phyloP scores from a whole-genome alignment of 2,797 vertebrate genomes.

The Chloroceryle inda region DNA sequence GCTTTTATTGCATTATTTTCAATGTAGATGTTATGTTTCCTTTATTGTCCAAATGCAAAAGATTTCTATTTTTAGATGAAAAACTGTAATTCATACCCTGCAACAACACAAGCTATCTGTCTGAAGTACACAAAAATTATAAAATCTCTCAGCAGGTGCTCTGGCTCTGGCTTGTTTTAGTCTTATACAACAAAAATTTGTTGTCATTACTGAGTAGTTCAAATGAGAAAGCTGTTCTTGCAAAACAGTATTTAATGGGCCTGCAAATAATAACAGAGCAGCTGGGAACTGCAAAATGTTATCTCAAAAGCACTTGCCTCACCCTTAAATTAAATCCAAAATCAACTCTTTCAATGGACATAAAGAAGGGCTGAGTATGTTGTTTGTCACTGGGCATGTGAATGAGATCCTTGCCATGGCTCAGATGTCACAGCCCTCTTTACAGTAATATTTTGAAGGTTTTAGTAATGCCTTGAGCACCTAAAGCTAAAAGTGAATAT shows the following conservation, averaged over 20 bases:
- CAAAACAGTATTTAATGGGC: background rate
- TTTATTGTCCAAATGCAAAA: background rate
- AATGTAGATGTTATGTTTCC: background rate
- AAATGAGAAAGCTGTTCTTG: background rate
- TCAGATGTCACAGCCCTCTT: conserved; percentile 17
- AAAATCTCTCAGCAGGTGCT: background rate
- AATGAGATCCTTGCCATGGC: background rate
- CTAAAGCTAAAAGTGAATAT: conserved; percentile 36
- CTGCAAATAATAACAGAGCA: conserved; percentile 22
- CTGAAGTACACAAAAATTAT: background rate
- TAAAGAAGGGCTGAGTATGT: background rate
- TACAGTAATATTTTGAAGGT: conserved; percentile 26
- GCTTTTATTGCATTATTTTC: background rate
- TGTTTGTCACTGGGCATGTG: background rate
- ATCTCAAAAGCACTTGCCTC: conserved; percentile 37
- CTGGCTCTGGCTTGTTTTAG: background rate
- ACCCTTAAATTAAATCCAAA: conserved; percentile 39
- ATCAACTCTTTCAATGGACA: conserved; percentile 9
- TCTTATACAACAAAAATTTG: background rate
- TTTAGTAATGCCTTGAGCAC: background rate
- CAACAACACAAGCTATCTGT: background rate
- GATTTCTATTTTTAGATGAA: background rate
- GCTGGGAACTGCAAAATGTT: conserved; percentile 23
- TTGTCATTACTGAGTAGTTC: background rate
- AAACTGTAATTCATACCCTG: background rate